These are phyloP conservation scores for Remorina albescens DNA, from an alignment of 2,797 vertebrate species.

Conservation along the genomic window DNA sequence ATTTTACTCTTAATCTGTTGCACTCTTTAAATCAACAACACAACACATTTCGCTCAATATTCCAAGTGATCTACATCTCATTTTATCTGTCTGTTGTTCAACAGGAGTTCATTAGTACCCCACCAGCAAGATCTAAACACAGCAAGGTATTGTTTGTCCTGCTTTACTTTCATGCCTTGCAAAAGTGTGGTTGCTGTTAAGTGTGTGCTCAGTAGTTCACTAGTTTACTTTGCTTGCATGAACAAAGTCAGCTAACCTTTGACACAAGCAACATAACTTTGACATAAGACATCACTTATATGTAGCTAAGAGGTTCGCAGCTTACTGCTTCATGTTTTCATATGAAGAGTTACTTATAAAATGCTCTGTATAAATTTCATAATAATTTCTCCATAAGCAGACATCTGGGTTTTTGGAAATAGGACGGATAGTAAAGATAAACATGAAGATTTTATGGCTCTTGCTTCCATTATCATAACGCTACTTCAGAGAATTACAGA, in stretches of 20 bases:
- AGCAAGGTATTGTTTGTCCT: conserved; percentile 73
- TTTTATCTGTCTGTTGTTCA: conserved; percentile 48
- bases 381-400: neutral
- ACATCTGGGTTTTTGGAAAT: neutral
- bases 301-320: neutral
- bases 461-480: neutral
- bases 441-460: neutral
- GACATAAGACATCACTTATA: neutral
- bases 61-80: neutral
- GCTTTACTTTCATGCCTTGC: conserved; percentile 1
- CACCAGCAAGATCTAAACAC: conserved; percentile 64
- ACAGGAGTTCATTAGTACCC: conserved; percentile 64
- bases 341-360: neutral
- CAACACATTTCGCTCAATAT: neutral
- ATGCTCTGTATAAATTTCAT: neutral
- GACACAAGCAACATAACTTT: neutral
- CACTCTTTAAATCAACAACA: conserved; percentile 23
- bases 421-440: neutral
- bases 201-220: conserved; percentile 50
- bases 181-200: conserved; percentile 41
- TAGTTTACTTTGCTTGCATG: conserved; percentile 25
- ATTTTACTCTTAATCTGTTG: conserved; percentile 20
- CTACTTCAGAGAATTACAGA: neutral
- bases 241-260: conserved; percentile 25
- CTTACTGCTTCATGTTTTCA: neutral